These are phyloP conservation scores for Gyrodactylus salaris DNA, from an alignment of 1,140 invertebrate species.

Conservation along the genomic window DNA sequence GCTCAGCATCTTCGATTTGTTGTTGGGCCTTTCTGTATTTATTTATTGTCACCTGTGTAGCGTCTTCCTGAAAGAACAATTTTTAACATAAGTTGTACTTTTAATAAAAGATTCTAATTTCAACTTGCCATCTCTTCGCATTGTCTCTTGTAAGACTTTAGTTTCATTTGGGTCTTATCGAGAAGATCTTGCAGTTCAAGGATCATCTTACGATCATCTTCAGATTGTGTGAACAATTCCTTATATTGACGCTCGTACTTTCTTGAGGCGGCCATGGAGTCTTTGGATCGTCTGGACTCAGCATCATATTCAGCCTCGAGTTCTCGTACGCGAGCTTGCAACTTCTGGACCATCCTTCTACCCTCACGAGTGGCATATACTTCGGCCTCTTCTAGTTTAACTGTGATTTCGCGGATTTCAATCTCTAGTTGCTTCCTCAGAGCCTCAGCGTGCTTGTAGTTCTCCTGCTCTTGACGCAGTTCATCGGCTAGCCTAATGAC, in stretches of 20 bases:
- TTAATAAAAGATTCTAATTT: neutral
- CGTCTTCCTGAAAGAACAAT: constrained; percentile 16
- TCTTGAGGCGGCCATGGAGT: constrained; percentile 14
- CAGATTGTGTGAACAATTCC: constrained; percentile 12
- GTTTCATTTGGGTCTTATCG: constrained; percentile 15
- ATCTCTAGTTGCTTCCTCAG: constrained; percentile 20
- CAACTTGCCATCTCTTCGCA: constrained; percentile 19
- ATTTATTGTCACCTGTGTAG: constrained; percentile 19
- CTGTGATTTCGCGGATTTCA: constrained; percentile 20
- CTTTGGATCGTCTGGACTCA: constrained; percentile 16
- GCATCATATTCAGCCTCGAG: constrained; percentile 18
- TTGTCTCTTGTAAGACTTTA: constrained; percentile 19
- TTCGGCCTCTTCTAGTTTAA: constrained; percentile 19
- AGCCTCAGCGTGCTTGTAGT: constrained; percentile 21
- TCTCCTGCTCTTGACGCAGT: constrained; percentile 19
- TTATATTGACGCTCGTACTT: constrained; percentile 17
- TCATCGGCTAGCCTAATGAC: constrained; percentile 15
- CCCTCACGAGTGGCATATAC: constrained; percentile 19
- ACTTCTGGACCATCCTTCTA: constrained; percentile 19
- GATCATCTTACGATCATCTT: constrained; percentile 16
- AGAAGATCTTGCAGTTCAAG: constrained; percentile 15
- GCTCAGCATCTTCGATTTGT: constrained; percentile 18
- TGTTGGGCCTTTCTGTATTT: constrained; percentile 20
- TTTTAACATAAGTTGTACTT: neutral
- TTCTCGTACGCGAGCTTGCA: constrained; percentile 16